phyloP scores from a whole-genome alignment of 2,113 vertebrate species.

The Vicugna pacos region DNA sequence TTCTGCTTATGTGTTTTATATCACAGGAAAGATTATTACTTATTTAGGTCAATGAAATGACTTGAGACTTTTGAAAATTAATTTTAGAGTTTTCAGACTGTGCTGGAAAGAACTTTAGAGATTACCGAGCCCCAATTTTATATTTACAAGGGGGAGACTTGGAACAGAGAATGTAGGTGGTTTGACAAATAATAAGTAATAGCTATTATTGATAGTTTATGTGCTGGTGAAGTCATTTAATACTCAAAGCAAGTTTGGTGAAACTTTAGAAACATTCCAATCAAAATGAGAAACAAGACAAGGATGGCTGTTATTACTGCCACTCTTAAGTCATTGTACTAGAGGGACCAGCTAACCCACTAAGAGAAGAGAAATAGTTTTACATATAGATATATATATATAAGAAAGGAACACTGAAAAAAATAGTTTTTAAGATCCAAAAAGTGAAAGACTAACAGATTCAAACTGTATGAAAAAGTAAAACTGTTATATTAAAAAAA shows the following conservation, averaged over 20 bases:
- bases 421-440: slow-evolving; percentile 36
- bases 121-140: background rate
- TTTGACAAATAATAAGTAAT: slow-evolving; percentile 37
- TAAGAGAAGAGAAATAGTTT: background rate
- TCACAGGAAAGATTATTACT: background rate
- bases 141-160: background rate
- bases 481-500: background rate
- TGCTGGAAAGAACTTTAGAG: slow-evolving; percentile 15
- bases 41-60: background rate
- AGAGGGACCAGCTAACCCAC: background rate
- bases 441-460: slow-evolving; percentile 1
- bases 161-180: background rate
- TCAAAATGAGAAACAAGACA: background rate
- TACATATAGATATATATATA: background rate
- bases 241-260: background rate
- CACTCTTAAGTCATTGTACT: background rate
- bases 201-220: slow-evolving; percentile 7
- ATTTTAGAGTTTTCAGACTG: slow-evolving; percentile 12
- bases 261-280: slow-evolving; percentile 1
- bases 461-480: background rate
- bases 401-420: background rate
- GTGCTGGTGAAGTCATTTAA: background rate
- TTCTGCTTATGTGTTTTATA: background rate
- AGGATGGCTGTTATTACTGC: background rate
- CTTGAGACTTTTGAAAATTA: slow-evolving; percentile 23